A percentile compares a stretch with the other conserved stretches of the same genome.
Conservation (phyloP, 2,888 invertebrate species). For the Leptodirus hochenwartii region DNA sequence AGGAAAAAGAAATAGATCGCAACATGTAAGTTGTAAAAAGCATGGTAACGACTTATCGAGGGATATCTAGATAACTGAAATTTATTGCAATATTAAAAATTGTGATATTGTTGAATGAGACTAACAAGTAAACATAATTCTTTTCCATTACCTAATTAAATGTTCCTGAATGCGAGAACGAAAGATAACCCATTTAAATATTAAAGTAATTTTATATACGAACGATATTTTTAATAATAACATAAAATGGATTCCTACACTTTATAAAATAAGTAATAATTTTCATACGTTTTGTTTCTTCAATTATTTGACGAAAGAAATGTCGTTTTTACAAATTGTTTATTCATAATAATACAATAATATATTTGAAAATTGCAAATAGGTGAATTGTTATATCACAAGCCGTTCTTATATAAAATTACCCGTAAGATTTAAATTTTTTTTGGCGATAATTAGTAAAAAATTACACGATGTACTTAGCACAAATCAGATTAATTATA, state of each 20-base stretch:
- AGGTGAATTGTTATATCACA: no score
- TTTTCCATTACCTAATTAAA: constrained; percentile 21
- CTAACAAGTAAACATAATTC: constrained; percentile 25
- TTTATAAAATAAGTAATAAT: not conserved
- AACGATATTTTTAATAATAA: not conserved
- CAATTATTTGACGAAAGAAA: constrained; percentile 1
- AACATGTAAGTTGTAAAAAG: constrained; percentile 7
- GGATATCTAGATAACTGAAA: constrained; percentile 13
- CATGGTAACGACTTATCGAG: not conserved
- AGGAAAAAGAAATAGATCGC: not conserved
- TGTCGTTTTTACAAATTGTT: no score
- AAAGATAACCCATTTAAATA: constrained; percentile 6
- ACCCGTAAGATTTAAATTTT: no score
- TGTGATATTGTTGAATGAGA: constrained; percentile 30
- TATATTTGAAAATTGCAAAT: constrained; percentile 9
- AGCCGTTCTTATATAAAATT: no score
- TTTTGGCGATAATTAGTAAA: no score
- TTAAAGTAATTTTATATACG: not conserved
- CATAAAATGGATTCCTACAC: not conserved
- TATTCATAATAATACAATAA: constrained; percentile 12
- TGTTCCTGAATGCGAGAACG: constrained; percentile 5
- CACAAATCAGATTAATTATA: constrained; percentile 21
- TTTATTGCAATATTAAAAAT: constrained; percentile 30
- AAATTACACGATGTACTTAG: constrained; percentile 23
- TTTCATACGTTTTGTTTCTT: not conserved